phyloP scores from a whole-genome alignment of 2,113 vertebrate species.

The Alligator mississippiensis region DNA sequence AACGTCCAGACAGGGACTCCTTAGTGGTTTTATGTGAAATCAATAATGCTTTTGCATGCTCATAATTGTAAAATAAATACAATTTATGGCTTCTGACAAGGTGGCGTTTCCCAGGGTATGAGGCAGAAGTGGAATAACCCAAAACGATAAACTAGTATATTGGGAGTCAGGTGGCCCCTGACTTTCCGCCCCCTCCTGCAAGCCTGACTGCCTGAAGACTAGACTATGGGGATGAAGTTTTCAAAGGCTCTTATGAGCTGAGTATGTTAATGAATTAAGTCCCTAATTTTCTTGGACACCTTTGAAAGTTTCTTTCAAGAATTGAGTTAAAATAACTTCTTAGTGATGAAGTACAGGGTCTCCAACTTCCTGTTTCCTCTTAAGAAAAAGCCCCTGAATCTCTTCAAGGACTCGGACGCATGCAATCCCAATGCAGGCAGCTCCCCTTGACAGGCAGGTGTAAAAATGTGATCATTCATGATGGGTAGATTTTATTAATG shows the following conservation, averaged over 20 bases:
- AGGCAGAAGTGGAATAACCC: neutral
- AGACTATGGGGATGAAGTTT: neutral
- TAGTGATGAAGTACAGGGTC: neutral
- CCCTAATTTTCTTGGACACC: neutral
- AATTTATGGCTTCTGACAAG: slow-evolving; percentile 37
- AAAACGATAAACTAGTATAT: neutral
- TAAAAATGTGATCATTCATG: neutral
- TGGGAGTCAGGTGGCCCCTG: neutral
- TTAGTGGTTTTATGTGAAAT: slow-evolving; percentile 60
- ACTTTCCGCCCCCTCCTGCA: neutral
- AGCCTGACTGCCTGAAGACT: neutral
- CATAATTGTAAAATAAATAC: slow-evolving; percentile 52
- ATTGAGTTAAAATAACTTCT: neutral
- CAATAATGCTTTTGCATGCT: slow-evolving; percentile 61
- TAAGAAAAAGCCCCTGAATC: neutral
- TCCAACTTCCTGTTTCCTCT: neutral
- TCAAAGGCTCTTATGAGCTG: neutral
- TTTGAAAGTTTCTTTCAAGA: no score
- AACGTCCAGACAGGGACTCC: slow-evolving; percentile 6
- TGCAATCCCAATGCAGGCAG: neutral
- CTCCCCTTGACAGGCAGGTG: neutral
- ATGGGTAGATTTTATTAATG: neutral
- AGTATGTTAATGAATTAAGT: neutral
- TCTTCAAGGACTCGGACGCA: neutral
- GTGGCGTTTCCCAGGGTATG: neutral